Base-by-base conservation (phyloP, 2,113 vertebrate species). In the Stictonetta naevosa region DNA sequence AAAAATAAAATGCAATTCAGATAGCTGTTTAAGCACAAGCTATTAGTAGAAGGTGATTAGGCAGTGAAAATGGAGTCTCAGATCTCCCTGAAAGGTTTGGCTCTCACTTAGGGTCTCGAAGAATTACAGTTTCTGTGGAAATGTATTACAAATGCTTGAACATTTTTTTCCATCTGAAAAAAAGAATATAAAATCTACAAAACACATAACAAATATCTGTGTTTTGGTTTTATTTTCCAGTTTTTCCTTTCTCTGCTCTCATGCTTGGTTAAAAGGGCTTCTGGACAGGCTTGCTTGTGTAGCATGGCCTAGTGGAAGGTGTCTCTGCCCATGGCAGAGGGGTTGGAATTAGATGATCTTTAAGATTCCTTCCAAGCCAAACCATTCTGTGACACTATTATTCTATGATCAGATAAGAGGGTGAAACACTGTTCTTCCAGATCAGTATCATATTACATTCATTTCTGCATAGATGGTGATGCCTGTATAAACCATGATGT, bases 11-110 rank as follows among this genome's bases (percentile, higher is more conserved):
- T 33, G 53, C 17, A 59, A 22, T 69, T 92, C 83, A 69, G n/a
- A 66, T 44, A 40, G 28, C 14, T 84, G 56, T 82, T 92, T 38
- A 66, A 79, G 40, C 23, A 48, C 8, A 31, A 28, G 18, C 60
- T 86, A 85, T 89, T 69, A 94, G 87, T 66, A 90, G 64, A 31
- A 77, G 22, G 48, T 75, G 76, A 81, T 58, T 53, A 67, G 48
- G 64, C 73, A 77, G 22, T 68, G 69, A 81, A 86, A 82, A 86
- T 73, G 83, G 95, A 95, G 60, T 60, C 88, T 95, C 83, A 97
- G 77, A 91, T 89, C 83, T 93, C 89, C 59, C 83, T 58, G 21
- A 73, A 92, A 73, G 66, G 42, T 68, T 56, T 91, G 74, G 77
- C 42, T 92, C 20, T 93, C 38, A 33, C 40, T 83, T 55, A 69